Evolutionary conservation across 2,113 vertebrate genomes (phyloP), one percentile per base, ranked within the genome.

Genomic region (Bujurquina vittata): DNA sequence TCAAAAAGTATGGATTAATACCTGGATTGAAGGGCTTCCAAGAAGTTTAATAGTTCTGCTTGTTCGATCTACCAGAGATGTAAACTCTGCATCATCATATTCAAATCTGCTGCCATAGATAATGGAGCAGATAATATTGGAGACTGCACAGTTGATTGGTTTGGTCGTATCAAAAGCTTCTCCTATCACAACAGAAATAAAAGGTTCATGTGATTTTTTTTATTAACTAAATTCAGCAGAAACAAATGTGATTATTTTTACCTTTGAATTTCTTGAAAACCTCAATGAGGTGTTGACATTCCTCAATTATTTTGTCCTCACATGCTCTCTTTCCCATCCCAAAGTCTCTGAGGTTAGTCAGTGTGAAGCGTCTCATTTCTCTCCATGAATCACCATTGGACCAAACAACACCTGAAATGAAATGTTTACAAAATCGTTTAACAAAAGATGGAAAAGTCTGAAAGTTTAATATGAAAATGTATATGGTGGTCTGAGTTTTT

Each of bases 101-200:
- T 87, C 87, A 76, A 93, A 92, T 31, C 88, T 89, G 86, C 26
- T 86, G 31, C 92, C 92, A 11, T 90, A 93, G 2, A 91, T 62
- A 31, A 92, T 69, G 23, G 87, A 91, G 81, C 84, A 87, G 79
- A n/a, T n/a, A n/a, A n/a, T n/a, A n/a, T n/a, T n/a, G n/a, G n/a
- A n/a, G n/a, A n/a, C n/a, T n/a, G n/a, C n/a, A n/a, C n/a, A n/a
- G n/a, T n/a, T n/a, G n/a, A n/a, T n/a, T n/a, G n/a, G n/a, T n/a
- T n/a, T n/a, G n/a, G n/a, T n/a, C n/a, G n/a, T n/a, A n/a, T n/a
- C n/a, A n/a, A n/a, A n/a, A n/a, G n/a, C n/a, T n/a, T 58, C 57
- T 9, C 12, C 54, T 29, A 56, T 61, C 11, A 49, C 57, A 14
- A 81, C 54, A 18, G 37, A 40, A 29, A 10, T 40, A 35, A 35